Evolutionary conservation across 2,797 vertebrate species (phyloP), one percentile per base, ranked within the genome.

Genomic region (Ptychobarbus kaznakovi): DNA sequence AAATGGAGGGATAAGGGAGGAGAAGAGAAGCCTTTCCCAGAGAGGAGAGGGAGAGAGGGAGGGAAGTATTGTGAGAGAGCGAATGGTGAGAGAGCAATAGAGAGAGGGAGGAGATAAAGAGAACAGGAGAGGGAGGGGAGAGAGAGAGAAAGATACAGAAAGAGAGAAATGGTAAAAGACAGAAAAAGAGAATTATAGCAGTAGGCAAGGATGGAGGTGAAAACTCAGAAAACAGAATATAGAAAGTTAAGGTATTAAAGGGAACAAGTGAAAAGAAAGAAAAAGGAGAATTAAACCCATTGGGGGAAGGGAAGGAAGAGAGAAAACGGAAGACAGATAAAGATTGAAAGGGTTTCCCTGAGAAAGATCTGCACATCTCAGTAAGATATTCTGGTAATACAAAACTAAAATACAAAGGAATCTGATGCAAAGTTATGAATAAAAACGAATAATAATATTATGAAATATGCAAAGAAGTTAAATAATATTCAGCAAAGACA

Each of bases 111-210:
- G 85, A 84, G 78, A 85, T 69, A 81, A 73, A 84, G 74, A 56
- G 51, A 81, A 82, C 66, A 70, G 61, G 80, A 93, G 89, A 94
- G 94, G 93, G 93, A 91, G 93, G 92, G 92, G 92, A 90, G 56
- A 79, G 80, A 79, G 4, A 49, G 65, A 44, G 35, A 70, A 40
- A 69, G 63, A 63, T 46, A 77, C 35, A 87, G 68, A 86, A 65
- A 86, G 69, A 65, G 84, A 89, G 68, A 88, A 75, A 81, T 79
- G 83, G 38, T 73, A 82, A 80, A 86, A 78, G 32, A 77, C 84
- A 72, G 80, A 79, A 76, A 72, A 18, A 84, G 53, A 63, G 28
- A 56, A 58, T 25, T 51, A 51, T 22, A 40, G 51, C 18, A 51
- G 68, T 66, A 88, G 74, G 82, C 84, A 82, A 89, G 58, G 87